phyloP scores from a whole-genome alignment of 2,113 vertebrate species.

The Stigmatopora argus region DNA sequence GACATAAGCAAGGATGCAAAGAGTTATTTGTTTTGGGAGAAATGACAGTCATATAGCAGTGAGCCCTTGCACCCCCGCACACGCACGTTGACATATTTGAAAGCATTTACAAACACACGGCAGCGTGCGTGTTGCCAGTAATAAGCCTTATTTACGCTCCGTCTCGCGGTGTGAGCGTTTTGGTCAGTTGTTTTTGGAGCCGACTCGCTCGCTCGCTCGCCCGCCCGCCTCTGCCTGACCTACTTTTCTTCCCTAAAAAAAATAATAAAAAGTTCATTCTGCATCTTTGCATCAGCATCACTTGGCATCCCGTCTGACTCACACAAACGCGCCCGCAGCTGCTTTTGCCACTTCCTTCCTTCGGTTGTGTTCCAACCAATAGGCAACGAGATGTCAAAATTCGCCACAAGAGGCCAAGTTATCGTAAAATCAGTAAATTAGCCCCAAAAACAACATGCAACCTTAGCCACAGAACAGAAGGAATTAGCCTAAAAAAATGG shows the following conservation, averaged over 20 bases:
- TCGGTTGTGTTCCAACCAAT: not conserved
- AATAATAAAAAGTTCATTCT: conserved; percentile 24
- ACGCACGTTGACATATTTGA: conserved; percentile 21
- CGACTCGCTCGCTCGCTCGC: conserved; percentile 10
- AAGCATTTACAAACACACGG: conserved; percentile 14
- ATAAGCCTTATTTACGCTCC: conserved; percentile 28
- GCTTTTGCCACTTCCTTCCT: not conserved
- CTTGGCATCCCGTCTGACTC: conserved; percentile 3
- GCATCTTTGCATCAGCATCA: conserved; percentile 39
- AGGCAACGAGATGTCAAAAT: not conserved
- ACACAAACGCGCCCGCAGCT: conserved; percentile 2
- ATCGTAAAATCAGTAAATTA: not conserved
- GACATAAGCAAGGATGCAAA: not conserved
- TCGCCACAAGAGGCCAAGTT: not conserved
- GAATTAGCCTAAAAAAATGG: not conserved
- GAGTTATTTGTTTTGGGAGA: not conserved
- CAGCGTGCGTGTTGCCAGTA: conserved; percentile 20
- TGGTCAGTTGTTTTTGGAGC: conserved; percentile 27
- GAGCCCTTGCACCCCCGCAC: not conserved
- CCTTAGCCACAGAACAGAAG: not conserved
- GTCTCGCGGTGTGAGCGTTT: conserved; percentile 12
- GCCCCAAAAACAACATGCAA: not conserved
- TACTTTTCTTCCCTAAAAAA: conserved; percentile 36
- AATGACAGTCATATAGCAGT: not conserved
- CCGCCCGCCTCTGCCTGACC: conserved; percentile 47